These are phyloP conservation scores for Helicorthomorpha holstii DNA, from an alignment of 1,140 invertebrate genomes.

Conservation along the genomic window DNA sequence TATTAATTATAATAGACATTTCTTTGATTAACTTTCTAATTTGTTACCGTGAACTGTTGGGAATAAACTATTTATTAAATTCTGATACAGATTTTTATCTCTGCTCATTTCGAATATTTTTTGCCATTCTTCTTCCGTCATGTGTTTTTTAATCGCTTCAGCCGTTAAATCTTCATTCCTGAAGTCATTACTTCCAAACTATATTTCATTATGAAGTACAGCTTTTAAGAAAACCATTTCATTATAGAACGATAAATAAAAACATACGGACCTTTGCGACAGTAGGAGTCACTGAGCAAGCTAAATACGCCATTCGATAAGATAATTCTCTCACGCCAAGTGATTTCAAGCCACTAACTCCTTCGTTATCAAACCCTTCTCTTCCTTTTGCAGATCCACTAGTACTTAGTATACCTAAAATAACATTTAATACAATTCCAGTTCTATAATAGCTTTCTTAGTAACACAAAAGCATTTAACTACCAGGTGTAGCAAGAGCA, in stretches of 20 bases:
- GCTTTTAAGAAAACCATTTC: too few relatives aligned
- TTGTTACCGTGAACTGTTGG: constrained; percentile 77
- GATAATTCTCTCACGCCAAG: constrained; percentile 90
- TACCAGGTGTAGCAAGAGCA: constrained; percentile 62
- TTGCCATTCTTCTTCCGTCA: constrained; percentile 89
- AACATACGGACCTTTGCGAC: constrained; percentile 45
- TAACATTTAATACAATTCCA: neutral
- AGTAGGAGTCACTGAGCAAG: constrained; percentile 74
- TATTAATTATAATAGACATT: neutral
- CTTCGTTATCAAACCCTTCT: constrained; percentile 60
- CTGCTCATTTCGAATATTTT: constrained; percentile 93
- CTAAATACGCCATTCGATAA: constrained; percentile 88
- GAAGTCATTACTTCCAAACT: constrained; percentile 33
- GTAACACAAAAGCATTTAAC: constrained; percentile 6
- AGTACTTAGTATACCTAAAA: too few relatives aligned
- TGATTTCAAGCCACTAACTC: constrained; percentile 76
- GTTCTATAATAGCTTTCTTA: neutral
- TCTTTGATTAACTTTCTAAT: neutral
- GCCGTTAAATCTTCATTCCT: constrained; percentile 61
- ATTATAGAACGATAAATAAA: neutral
- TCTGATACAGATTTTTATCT: constrained; percentile 81
- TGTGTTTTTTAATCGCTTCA: constrained; percentile 81
- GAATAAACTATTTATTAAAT: constrained; percentile 83
- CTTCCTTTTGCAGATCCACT: constrained; percentile 46
- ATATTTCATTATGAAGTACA: constrained; percentile 7